These are phyloP conservation scores for Cydia fagiglandana DNA, from an alignment of 1,140 invertebrate genomes.

Conservation along the genomic window DNA sequence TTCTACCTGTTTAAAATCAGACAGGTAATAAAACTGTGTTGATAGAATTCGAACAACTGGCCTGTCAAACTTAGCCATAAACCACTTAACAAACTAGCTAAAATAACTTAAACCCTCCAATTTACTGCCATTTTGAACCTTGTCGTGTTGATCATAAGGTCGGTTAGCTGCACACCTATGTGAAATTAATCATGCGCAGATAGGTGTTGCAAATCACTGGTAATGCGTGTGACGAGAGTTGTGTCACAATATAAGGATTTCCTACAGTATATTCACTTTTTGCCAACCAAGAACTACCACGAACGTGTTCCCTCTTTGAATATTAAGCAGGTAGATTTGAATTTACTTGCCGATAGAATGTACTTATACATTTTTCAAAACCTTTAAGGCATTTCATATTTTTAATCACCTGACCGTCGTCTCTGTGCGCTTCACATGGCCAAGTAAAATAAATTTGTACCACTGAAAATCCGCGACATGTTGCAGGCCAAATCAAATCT, in stretches of 20 bases:
- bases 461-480: too few species aligned
- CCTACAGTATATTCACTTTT: neutral
- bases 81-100: neutral
- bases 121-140: neutral
- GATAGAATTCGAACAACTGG: neutral
- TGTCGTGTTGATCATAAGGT: neutral
- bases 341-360: too few species aligned
- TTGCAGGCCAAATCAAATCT: too few species aligned
- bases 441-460: too few species aligned
- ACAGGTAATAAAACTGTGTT: neutral
- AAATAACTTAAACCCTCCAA: neutral
- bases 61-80: constrained; percentile 6
- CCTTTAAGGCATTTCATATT: too few species aligned
- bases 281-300: too few species aligned
- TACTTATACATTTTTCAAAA: too few species aligned
- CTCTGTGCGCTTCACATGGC: too few species aligned
- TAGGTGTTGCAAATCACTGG: constrained; percentile 10
- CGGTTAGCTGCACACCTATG: neutral
- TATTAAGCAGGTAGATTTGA: too few species aligned
- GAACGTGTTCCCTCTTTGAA: too few species aligned
- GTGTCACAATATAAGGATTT: neutral
- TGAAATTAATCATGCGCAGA: constrained; percentile 16
- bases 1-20: neutral
- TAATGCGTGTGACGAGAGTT: constrained; percentile 9
- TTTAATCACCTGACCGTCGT: too few species aligned